phyloP scores from a whole-genome alignment of 1,140 invertebrate species.

The Ceratina calcarata region DNA sequence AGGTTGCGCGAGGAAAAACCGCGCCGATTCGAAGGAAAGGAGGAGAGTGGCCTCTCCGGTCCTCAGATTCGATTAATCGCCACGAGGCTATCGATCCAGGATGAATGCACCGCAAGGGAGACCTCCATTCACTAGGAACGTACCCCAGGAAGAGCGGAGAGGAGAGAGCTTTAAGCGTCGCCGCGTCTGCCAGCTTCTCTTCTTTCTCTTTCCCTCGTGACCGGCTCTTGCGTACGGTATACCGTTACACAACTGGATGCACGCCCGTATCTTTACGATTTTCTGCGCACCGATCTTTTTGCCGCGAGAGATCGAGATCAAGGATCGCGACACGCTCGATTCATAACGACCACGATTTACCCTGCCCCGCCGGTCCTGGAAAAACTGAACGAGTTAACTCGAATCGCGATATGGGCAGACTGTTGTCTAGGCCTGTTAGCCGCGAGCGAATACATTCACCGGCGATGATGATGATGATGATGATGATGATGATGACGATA shows the following conservation, averaged over 20 bases:
- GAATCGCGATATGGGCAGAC: too few species aligned
- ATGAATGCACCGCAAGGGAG: constrained; percentile 62
- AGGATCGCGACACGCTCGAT: constrained; percentile 37
- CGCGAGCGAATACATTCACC: too few species aligned
- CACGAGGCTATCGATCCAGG: constrained; percentile 51
- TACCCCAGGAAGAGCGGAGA: not conserved
- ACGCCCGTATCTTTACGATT: constrained; percentile 48
- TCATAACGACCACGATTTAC: constrained; percentile 1
- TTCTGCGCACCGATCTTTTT: constrained; percentile 55
- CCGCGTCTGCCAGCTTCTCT: not conserved
- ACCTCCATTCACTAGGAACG: constrained; percentile 62
- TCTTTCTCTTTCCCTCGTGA: constrained; percentile 10
- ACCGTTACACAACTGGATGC: constrained; percentile 61
- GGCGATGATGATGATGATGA: too few species aligned
- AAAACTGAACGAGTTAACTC: not conserved
- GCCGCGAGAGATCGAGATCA: constrained; percentile 36
- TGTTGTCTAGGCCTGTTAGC: too few species aligned
- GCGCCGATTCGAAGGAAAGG: constrained; percentile 54
- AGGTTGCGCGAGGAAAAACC: constrained; percentile 57
- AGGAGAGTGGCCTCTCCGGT: constrained; percentile 41
- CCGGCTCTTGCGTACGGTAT: constrained; percentile 28
- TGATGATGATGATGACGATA: too few species aligned
- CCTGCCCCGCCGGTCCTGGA: not conserved
- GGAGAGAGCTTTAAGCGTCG: constrained; percentile 43
- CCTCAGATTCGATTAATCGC: constrained; percentile 62